Base-by-base conservation (phyloP, 1,140 invertebrate species). In the Danaus plexippus region DNA sequence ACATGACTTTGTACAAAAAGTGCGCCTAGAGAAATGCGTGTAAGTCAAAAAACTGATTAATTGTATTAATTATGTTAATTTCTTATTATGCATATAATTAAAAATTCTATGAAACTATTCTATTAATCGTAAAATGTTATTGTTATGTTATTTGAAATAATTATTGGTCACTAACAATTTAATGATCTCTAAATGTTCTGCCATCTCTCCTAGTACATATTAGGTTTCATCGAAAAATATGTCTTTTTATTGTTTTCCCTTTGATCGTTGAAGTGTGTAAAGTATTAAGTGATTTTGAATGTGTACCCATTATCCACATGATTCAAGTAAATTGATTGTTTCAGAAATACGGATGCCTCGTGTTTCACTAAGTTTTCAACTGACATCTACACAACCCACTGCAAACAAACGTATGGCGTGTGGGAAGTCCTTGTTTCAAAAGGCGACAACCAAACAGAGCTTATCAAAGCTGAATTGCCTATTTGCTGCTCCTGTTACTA, bases 21-120 rank as follows among this genome's bases (percentile, higher is more conserved):
- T 84, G 1, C 75, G 80, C 0, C 11, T 78, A 1, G 80, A 80
- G 45, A 72, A 48, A 18, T 83, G 80, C 73, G 66, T 41, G 79
- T 82, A 61, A 73, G 71, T 75, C 55, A 55, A 15, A 9, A 9
- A 43, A 51, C 50, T 52, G 1, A 54, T 12, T 4, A 32, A 32
- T 32, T 32, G 22, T 32, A 8, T 32, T 32, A 3, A 32, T 32
- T 32, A 32, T 32, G 15, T n/a, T n/a, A n/a, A n/a, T n/a, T n/a
- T n/a, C n/a, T n/a, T n/a, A n/a, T n/a, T n/a, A n/a, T n/a, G n/a
- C n/a, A n/a, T n/a, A n/a, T n/a, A n/a, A n/a, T n/a, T n/a, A n/a
- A n/a, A n/a, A n/a, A n/a, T n/a, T n/a, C n/a, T n/a, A n/a, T n/a
- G n/a, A n/a, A n/a, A n/a, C n/a, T n/a, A n/a, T n/a, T n/a, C 18